Evolutionary conservation across 1,140 invertebrate species (phyloP).

Genomic region (Papilio aristodemus): DNA sequence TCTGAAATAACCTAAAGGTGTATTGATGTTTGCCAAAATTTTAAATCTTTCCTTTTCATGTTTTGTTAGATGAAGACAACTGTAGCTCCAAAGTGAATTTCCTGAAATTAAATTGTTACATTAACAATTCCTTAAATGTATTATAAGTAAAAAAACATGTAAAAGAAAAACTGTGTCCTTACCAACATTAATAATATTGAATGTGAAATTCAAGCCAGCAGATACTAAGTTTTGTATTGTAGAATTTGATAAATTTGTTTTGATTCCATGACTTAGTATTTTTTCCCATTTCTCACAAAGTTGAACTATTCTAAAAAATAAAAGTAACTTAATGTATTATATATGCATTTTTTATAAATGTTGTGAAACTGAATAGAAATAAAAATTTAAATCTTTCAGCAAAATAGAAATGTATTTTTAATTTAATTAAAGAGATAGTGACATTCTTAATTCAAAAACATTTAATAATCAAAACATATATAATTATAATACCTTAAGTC

Average conservation of each 20-base stretch:
- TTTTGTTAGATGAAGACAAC: slow-evolving; percentile 87
- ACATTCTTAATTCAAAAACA: too few species aligned
- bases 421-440: too few species aligned
- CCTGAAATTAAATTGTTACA: slow-evolving; percentile 63
- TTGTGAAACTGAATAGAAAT: too few species aligned
- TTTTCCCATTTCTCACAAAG: slow-evolving; percentile 86
- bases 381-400: too few species aligned
- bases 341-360: too few species aligned
- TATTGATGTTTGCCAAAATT: slow-evolving; percentile 89
- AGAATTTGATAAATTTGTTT: slow-evolving; percentile 73
- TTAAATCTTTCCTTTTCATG: slow-evolving; percentile 93
- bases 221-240: slow-evolving; percentile 72
- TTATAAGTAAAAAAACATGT: background rate
- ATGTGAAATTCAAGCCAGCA: slow-evolving; percentile 78
- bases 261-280: slow-evolving; percentile 86
- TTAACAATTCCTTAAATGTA: background rate
- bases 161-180: slow-evolving; percentile 37
- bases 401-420: too few species aligned
- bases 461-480: too few species aligned
- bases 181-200: slow-evolving; percentile 77
- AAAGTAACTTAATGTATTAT: background rate
- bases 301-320: slow-evolving; percentile 74
- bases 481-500: slow-evolving; percentile 82
- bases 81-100: slow-evolving; percentile 85
- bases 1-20: slow-evolving; percentile 89